Percentiles rank a stretch among this genome's conserved stretches.
These are phyloP conservation scores for Sebastes nivosus DNA, from an alignment of 2,797 vertebrate genomes.

Conservation along the genomic window DNA sequence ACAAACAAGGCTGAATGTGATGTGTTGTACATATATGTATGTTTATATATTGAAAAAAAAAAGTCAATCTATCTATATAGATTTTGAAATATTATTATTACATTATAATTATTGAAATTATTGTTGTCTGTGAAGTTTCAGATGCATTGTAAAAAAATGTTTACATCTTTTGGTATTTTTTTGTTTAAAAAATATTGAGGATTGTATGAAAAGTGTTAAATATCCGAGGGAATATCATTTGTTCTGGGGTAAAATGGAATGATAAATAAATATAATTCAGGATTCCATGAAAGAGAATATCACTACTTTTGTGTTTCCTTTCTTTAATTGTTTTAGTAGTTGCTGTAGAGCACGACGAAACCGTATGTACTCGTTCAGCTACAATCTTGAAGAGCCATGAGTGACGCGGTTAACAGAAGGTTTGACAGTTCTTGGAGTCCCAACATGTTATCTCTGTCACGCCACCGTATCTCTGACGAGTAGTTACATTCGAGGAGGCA, in stretches of 20 bases:
- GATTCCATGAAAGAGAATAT: slow-evolving; percentile 3
- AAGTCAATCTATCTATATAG: slow-evolving; percentile 22
- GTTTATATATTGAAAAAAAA: neutral
- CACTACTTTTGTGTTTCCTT: neutral
- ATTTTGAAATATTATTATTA: slow-evolving; percentile 35
- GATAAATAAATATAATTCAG: slow-evolving; percentile 53
- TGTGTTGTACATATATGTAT: slow-evolving; percentile 57
- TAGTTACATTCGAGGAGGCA: neutral
- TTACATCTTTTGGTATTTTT: slow-evolving; percentile 56
- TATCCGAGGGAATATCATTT: slow-evolving; percentile 34
- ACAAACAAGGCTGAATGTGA: slow-evolving; percentile 65
- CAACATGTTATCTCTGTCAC: neutral
- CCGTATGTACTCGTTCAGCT: neutral
- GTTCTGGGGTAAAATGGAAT: slow-evolving; percentile 44
- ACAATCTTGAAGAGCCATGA: neutral
- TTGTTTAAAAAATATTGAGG: slow-evolving; percentile 36
- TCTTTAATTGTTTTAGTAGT: slow-evolving; percentile 15
- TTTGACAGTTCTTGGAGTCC: neutral
- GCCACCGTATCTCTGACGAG: neutral
- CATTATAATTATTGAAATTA: slow-evolving; percentile 44
- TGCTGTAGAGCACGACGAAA: neutral
- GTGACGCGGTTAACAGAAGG: neutral
- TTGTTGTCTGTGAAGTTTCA: slow-evolving; percentile 64
- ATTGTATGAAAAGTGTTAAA: slow-evolving; percentile 52
- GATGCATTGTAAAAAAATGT: slow-evolving; percentile 72